Conservation (phyloP, 2,797 vertebrate genomes). For the Hylomyscus alleni region DNA sequence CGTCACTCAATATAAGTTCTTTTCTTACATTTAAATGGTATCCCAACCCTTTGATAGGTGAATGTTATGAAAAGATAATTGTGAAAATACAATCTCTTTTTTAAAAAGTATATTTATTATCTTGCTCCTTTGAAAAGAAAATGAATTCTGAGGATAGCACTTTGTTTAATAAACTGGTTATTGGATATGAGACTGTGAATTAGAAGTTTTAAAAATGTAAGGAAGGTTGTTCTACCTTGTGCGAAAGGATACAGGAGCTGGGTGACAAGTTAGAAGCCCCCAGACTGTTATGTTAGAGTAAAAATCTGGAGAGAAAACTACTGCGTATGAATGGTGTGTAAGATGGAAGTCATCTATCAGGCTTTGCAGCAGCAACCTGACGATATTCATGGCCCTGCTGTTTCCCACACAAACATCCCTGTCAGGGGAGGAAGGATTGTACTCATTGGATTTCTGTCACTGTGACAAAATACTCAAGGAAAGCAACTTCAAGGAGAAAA, state of each 20-base stretch:
- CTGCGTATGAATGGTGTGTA: background rate
- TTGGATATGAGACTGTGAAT: background rate
- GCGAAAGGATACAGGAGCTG: background rate
- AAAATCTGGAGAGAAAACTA: background rate
- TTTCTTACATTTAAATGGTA: background rate
- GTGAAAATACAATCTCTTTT: background rate
- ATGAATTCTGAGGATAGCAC: background rate
- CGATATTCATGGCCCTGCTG: background rate
- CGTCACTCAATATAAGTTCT: background rate
- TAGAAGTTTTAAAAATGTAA: background rate
- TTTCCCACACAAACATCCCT: background rate
- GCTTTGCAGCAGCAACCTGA: background rate
- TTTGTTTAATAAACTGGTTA: conserved; percentile 25
- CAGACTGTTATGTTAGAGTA: background rate
- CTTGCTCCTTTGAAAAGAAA: background rate
- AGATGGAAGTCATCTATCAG: background rate
- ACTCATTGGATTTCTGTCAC: background rate
- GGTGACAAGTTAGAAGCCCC: background rate
- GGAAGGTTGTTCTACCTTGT: background rate
- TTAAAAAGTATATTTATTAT: background rate
- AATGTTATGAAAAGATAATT: conserved; percentile 12
- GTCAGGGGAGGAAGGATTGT: background rate
- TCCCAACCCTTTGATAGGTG: conserved; percentile 26
- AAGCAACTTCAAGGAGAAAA: background rate
- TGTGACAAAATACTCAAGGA: background rate